A percentile compares a stretch with the other conserved stretches of the same genome.
Conservation (phyloP, 1,140 invertebrate species). For the Steinernema khuongi region DNA sequence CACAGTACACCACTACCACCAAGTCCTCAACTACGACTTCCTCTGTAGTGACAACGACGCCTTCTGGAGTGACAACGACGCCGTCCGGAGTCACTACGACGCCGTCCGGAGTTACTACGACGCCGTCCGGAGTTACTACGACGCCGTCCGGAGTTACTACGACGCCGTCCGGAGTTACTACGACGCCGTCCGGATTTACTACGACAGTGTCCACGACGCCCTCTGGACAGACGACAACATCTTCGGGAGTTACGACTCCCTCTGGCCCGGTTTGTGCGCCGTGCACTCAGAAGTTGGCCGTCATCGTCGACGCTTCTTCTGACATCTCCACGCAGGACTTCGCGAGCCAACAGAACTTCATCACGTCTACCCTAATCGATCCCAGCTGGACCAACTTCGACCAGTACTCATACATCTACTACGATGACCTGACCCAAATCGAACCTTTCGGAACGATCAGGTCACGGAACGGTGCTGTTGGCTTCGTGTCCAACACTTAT, state of each 20-base stretch:
- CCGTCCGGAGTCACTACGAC: neutral
- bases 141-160: neutral
- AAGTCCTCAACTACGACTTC: neutral
- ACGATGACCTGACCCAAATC: too few relatives aligned
- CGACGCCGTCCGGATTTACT: neutral
- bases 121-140: neutral
- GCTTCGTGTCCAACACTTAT: too few relatives aligned
- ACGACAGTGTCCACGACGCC: too few relatives aligned
- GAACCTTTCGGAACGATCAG: too few relatives aligned
- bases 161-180: neutral
- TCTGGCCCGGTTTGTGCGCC: neutral
- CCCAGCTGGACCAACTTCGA: neutral
- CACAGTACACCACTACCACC: neutral
- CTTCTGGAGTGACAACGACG: neutral
- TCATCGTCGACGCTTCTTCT: neutral
- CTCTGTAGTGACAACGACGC: neutral
- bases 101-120: neutral
- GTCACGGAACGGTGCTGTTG: too few relatives aligned
- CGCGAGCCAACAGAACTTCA: slow-evolving; percentile 1
- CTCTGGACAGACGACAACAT: too few relatives aligned
- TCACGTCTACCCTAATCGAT: neutral
- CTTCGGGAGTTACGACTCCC: neutral
- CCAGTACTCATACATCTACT: neutral
- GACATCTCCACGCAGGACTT: neutral
- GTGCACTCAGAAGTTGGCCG: neutral